Evolutionary conservation across 2,888 invertebrate genomes (phyloP).

Genomic region (Barypeithes pellucidus): DNA sequence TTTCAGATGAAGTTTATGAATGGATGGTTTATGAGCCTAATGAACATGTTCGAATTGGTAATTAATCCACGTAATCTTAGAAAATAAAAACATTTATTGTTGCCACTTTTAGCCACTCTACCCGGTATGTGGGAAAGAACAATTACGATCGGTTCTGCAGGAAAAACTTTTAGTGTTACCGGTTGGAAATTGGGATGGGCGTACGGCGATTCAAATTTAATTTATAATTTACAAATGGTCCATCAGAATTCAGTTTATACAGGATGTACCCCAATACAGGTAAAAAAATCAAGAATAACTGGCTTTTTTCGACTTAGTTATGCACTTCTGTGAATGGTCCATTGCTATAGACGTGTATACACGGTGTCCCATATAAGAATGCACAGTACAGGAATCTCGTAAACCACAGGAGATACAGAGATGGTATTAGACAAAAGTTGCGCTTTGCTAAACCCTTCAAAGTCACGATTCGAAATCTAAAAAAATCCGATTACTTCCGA

Average conservation of each 20-base stretch:
- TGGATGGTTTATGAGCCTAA: constrained; percentile 92
- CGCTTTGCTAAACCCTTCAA: too few species aligned
- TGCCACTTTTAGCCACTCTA: constrained; percentile 79
- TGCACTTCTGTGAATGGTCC: too few species aligned
- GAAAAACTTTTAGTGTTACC: constrained; percentile 98
- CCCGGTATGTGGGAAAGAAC: constrained; percentile 99
- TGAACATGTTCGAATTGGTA: constrained; percentile 93
- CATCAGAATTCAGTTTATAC: constrained; percentile 97
- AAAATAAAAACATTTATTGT: too few species aligned
- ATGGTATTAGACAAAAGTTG: too few species aligned
- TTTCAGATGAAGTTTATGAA: constrained; percentile 99
- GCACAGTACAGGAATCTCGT: too few species aligned
- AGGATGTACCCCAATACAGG: constrained; percentile 90
- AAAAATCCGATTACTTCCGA: too few species aligned
- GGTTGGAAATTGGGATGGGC: constrained; percentile 99
- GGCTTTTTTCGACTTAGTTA: too few species aligned
- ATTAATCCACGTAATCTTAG: too few species aligned
- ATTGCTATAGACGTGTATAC: too few species aligned
- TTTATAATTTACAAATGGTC: constrained; percentile 87
- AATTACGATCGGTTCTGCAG: constrained; percentile 96
- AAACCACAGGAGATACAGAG: too few species aligned
- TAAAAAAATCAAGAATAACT: constrained; percentile 60
- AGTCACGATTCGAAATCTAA: too few species aligned
- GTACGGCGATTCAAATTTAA: constrained; percentile 88
- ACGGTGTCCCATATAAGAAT: too few species aligned